Conservation (phyloP, 2,113 vertebrate genomes). For the Aphelocoma coerulescens region DNA sequence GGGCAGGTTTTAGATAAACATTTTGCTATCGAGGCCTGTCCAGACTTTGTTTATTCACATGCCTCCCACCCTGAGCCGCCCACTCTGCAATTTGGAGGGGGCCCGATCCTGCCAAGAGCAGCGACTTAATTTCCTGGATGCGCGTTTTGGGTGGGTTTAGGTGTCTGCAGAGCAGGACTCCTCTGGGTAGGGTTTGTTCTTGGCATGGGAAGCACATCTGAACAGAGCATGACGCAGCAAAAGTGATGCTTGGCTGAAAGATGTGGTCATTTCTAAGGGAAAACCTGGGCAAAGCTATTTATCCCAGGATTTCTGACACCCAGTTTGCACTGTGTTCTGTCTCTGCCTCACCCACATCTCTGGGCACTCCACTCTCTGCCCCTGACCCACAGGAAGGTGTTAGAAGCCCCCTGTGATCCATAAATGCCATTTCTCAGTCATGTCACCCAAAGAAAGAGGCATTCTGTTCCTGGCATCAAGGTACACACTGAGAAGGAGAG, state of each 20-base stretch:
- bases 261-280: fast-evolving
- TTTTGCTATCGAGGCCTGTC: background rate
- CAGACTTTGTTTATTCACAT: constrained; percentile 27
- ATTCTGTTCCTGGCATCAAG: background rate
- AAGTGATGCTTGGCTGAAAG: fast-evolving
- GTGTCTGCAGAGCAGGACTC: background rate
- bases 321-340: fast-evolving
- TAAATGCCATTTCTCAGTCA: background rate
- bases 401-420: background rate
- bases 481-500: background rate
- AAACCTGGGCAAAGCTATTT: fast-evolving
- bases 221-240: fast-evolving
- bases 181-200: fast-evolving
- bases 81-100: background rate
- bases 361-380: background rate
- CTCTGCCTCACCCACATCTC: background rate
- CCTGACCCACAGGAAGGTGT: background rate
- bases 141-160: background rate
- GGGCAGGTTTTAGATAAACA: background rate
- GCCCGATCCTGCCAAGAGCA: fast-evolving
- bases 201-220: background rate
- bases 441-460: fast-evolving
- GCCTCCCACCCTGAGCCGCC: background rate
- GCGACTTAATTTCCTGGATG: background rate
- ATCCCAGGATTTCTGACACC: too few relatives aligned